phyloP scores from a whole-genome alignment of 2,113 vertebrate genomes.

The Trachemys scripta region DNA sequence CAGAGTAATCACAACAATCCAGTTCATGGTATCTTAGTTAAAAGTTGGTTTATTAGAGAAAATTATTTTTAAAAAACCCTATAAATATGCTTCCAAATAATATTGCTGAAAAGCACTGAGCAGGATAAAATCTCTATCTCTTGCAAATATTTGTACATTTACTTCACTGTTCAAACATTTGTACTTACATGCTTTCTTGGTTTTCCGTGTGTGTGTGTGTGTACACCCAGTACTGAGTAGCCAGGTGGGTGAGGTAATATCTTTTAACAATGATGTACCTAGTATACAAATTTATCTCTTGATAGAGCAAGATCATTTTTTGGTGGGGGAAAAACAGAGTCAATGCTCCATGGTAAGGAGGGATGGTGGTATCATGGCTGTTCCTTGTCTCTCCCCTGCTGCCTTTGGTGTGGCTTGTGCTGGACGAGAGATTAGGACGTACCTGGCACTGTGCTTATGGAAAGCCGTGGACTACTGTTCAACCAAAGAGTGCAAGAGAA shows the following conservation, averaged over 20 bases:
- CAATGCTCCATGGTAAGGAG: neutral
- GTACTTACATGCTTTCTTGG: neutral
- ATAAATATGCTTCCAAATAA: neutral
- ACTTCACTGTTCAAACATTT: neutral
- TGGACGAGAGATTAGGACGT: neutral
- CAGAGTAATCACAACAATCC: slow-evolving; percentile 11
- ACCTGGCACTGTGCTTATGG: neutral
- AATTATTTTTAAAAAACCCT: neutral
- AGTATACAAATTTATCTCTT: neutral
- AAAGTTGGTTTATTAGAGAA: slow-evolving; percentile 33
- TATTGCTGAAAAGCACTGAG: neutral
- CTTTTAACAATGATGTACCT: too few species aligned
- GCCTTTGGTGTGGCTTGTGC: neutral
- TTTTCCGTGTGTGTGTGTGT: too few species aligned
- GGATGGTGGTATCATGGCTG: neutral
- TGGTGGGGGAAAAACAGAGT: neutral
- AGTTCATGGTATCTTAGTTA: slow-evolving; percentile 1
- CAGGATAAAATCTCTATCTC: neutral
- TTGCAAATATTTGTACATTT: neutral
- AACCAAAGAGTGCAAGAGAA: neutral
- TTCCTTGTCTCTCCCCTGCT: neutral
- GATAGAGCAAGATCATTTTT: neutral
- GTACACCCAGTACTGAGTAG: too few species aligned
- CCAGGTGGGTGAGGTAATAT: too few species aligned
- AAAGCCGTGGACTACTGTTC: neutral